Evolutionary conservation across 2,888 invertebrate species (phyloP).

Genomic region (Ellobium chinense): DNA sequence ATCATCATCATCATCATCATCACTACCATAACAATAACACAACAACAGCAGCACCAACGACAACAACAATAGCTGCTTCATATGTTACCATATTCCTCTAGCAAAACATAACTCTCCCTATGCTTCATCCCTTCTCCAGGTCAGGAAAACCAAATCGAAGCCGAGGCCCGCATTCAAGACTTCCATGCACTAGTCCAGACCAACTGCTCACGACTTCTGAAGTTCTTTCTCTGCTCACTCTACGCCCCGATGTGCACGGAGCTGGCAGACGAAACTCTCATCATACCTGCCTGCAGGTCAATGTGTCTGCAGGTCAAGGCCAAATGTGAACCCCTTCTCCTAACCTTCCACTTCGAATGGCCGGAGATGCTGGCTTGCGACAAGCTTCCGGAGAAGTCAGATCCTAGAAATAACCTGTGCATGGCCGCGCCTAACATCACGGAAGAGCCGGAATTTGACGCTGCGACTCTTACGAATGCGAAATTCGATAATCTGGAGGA

Average conservation of each 20-base stretch:
- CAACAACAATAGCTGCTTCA: too few species aligned
- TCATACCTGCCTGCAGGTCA: constrained; percentile 90
- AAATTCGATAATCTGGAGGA: constrained; percentile 37
- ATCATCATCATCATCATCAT: background rate
- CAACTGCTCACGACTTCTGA: constrained; percentile 89
- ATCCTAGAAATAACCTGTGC: constrained; percentile 83
- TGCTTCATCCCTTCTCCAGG: constrained; percentile 72
- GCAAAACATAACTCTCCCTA: background rate
- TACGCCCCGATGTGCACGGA: constrained; percentile 95
- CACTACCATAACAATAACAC: background rate
- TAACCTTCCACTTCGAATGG: constrained; percentile 84
- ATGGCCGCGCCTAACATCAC: constrained; percentile 83
- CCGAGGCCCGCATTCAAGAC: constrained; percentile 87
- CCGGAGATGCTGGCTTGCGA: constrained; percentile 88
- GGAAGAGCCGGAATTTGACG: constrained; percentile 61
- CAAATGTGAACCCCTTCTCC: constrained; percentile 82
- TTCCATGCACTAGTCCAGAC: constrained; percentile 87
- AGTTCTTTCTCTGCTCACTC: constrained; percentile 93
- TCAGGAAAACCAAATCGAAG: constrained; percentile 89
- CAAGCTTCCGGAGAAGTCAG: constrained; percentile 85
- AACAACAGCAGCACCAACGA: too few species aligned
- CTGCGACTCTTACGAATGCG: constrained; percentile 54
- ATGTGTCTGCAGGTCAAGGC: constrained; percentile 86
- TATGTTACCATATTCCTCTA: background rate
- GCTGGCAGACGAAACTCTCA: constrained; percentile 87